Conservation (phyloP, 2,113 vertebrate species). For the Pelusios castaneus region DNA sequence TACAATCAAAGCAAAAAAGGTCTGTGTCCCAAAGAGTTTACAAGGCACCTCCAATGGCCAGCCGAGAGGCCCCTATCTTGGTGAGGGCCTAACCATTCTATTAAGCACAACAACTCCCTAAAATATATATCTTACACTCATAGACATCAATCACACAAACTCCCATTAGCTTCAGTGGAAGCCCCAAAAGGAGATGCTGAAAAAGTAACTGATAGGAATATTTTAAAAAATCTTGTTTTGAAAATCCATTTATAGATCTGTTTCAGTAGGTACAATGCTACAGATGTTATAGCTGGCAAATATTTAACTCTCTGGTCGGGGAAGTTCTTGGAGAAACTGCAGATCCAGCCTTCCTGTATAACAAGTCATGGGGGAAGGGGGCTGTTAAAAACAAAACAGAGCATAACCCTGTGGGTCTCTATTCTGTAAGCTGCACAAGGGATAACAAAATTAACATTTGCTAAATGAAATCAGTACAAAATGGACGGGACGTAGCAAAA, state of each 20-base stretch:
- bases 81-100: neutral
- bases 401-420: neutral
- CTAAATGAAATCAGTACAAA: accelerated
- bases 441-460: accelerated
- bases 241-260: neutral
- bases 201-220: neutral
- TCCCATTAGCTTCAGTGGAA: neutral
- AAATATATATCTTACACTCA: neutral
- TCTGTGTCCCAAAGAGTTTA: neutral
- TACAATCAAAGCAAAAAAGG: neutral
- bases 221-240: neutral
- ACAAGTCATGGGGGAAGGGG: neutral
- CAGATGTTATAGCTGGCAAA: neutral
- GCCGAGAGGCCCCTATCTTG: neutral
- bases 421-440: neutral
- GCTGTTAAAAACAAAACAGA: neutral
- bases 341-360: neutral
- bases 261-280: neutral
- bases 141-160: neutral
- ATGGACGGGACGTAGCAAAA: accelerated
- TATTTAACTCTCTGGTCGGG: neutral
- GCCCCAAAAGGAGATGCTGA: neutral
- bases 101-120: neutral
- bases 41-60: neutral
- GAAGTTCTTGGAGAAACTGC: neutral